Percentiles rank a stretch among this genome's conserved stretches.
Conservation (phyloP, 2,888 invertebrate genomes). For the Lomographa bimaculata region DNA sequence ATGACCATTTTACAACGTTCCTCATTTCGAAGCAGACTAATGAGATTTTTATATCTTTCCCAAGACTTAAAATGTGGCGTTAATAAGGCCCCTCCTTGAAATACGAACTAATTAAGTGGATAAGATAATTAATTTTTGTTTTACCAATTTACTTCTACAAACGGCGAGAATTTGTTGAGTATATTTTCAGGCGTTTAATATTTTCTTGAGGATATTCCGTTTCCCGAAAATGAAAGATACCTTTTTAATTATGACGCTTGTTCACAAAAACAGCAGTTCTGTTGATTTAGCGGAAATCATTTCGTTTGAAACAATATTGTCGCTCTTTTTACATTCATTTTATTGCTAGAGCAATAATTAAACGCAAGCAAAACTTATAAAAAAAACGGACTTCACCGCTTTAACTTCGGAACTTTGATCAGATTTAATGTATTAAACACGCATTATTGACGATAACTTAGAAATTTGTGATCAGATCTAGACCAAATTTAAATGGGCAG, state of each 20-base stretch:
- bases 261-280: background rate
- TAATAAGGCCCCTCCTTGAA: conserved; percentile 16
- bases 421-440: too few species aligned
- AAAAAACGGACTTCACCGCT: too few species aligned
- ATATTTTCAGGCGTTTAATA: conserved; percentile 1
- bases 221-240: conserved; percentile 13
- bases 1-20: conserved; percentile 8
- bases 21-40: conserved; percentile 9
- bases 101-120: conserved; percentile 27
- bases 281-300: conserved; percentile 5
- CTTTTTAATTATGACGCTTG: conserved; percentile 16
- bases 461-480: too few species aligned
- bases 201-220: conserved; percentile 12
- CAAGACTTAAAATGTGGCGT: conserved; percentile 11
- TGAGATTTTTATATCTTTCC: conserved; percentile 15
- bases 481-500: too few species aligned
- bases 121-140: conserved; percentile 28
- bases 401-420: too few species aligned
- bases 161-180: conserved; percentile 5
- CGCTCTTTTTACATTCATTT: too few species aligned
- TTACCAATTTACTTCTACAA: conserved; percentile 20
- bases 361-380: too few species aligned
- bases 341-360: too few species aligned
- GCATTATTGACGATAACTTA: too few species aligned
- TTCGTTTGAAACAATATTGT: conserved; percentile 2